Conservation (phyloP, 2,797 vertebrate genomes). For the Cygnus olor region DNA sequence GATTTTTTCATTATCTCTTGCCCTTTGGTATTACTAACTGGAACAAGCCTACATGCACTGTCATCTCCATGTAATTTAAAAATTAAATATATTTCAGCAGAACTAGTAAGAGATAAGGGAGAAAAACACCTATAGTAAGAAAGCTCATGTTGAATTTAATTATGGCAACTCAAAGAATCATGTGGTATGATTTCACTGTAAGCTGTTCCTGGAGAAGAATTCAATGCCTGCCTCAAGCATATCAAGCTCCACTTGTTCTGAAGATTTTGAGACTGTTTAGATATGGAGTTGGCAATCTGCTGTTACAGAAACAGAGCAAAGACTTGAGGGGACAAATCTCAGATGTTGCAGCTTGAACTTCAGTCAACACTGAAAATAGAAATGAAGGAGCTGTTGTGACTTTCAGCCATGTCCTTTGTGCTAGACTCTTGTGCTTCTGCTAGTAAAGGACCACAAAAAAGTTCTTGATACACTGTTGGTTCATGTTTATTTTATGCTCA, state of each 20-base stretch:
- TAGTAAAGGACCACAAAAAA: background rate
- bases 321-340: slow-evolving; percentile 1
- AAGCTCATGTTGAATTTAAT: background rate
- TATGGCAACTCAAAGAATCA: background rate
- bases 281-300: background rate
- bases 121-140: background rate
- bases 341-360: background rate
- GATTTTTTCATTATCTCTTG: background rate
- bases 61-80: background rate
- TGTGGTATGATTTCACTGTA: background rate
- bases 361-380: slow-evolving; percentile 12
- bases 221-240: background rate
- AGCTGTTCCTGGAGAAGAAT: background rate
- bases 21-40: slow-evolving; percentile 7
- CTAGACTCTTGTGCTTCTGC: background rate
- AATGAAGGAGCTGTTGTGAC: slow-evolving; percentile 22
- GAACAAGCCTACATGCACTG: background rate
- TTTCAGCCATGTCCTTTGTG: background rate
- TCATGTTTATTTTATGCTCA: slow-evolving; percentile 25
- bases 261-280: background rate
- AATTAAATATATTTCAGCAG: background rate
- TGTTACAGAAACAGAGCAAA: background rate
- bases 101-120: background rate
- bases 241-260: background rate
- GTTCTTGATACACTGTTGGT: background rate